Base-by-base conservation (phyloP, 2,888 invertebrate genomes). In the Drosophila differens region DNA sequence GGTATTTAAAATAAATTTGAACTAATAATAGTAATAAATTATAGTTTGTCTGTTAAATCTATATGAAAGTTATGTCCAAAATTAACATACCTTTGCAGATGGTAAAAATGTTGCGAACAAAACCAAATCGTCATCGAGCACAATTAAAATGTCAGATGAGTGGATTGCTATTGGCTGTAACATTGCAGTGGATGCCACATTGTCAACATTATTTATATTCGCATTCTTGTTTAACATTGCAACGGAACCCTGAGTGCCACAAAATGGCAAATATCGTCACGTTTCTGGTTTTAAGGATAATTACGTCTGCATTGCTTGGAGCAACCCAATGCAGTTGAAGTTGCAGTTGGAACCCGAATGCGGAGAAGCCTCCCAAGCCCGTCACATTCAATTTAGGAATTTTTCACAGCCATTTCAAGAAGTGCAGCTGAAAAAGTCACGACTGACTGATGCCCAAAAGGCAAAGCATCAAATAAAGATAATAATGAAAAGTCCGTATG, bases 251-350 rank as follows among this genome's bases (percentile, higher is more conserved):
- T 71, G 66, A 77, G 74, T 75, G 79, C 67, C 69, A 79, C 64
- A 70, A 82, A 84, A 74, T 82, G 85, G 85, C 67, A 79, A 87
- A 83, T 80, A 82, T 85, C 81, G 74, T 85, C 83, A 85, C 88
- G 88, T 85, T 87, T 83, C 70, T 76, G 83, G 81, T 61, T 82
- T 82, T 84, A 83, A 82, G 87, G 82, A 86, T 83, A 83, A 83
- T 83, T 83, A 82, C 85, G 73, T 81, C 68, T 72, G 78, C 80
- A 79, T 81, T 64, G 82, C 61, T 33, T 33, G 44, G 39, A 30
- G 53, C 14, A 16, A n/a, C 22, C 58, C 51, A 60, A 47, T 44
- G 51, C 35, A 54, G 35, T 25, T 54, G 33, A 54, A 54, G 33
- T 22, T 54, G 53, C 3, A 58, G 53, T n/a, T 6, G 30, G 14